Evolutionary conservation across 2,797 vertebrate species (phyloP).

Genomic region (Odontamblyopus lacepedii): DNA sequence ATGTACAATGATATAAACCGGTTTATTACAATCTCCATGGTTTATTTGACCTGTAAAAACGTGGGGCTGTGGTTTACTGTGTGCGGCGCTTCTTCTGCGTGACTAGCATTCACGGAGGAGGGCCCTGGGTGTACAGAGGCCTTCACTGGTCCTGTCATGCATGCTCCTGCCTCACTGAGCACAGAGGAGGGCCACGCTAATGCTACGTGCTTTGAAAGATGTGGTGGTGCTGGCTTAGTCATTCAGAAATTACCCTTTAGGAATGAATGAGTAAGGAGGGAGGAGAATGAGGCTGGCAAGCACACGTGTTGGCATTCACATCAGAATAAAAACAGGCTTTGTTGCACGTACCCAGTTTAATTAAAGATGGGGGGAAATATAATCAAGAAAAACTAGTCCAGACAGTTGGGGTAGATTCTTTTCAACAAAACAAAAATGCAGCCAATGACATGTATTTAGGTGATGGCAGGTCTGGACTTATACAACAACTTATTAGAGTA

Average conservation of each 20-base stretch:
- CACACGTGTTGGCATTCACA: not conserved
- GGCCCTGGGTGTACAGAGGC: constrained; percentile 42
- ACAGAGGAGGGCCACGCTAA: constrained; percentile 19
- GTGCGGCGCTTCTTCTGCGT: constrained; percentile 34
- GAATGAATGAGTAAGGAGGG: constrained; percentile 1
- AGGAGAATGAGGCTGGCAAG: not conserved
- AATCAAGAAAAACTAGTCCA: too few relatives aligned
- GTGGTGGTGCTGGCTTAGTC: not conserved
- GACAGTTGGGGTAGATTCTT: too few relatives aligned
- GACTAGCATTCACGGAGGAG: constrained; percentile 36
- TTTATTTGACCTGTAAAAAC: not conserved
- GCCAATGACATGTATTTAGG: too few relatives aligned
- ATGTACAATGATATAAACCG: not conserved
- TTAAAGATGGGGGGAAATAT: not conserved
- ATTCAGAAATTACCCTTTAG: constrained; percentile 2
- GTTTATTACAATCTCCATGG: not conserved
- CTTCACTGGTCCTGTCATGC: constrained; percentile 45
- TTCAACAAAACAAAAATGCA: not conserved
- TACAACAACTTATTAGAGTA: not conserved
- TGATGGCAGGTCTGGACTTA: not conserved
- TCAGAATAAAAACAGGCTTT: not conserved
- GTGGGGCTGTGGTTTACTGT: not conserved
- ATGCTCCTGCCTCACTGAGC: constrained; percentile 27
- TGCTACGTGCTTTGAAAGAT: not conserved
- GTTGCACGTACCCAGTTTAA: not conserved